Percentiles rank a stretch among this genome's conserved stretches.
Conservation (phyloP, 2,113 vertebrate species). For the Pseudorasbora parva region DNA sequence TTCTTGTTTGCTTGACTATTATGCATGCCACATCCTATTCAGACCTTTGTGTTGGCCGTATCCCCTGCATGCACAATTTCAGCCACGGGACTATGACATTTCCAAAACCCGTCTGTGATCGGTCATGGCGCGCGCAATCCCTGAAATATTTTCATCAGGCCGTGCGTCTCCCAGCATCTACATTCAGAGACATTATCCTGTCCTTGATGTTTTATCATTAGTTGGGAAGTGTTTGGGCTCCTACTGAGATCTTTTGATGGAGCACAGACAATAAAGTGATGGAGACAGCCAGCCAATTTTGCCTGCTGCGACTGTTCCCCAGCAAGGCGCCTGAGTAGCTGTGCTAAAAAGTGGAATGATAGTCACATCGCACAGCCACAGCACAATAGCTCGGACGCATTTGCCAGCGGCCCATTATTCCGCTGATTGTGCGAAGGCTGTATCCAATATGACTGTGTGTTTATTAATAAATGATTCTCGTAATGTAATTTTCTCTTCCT, state of each 20-base stretch:
- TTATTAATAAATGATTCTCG: conserved; percentile 44
- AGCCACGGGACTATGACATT: conserved; percentile 76
- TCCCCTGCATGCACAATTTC: conserved; percentile 78
- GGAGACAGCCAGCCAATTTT: conserved; percentile 80
- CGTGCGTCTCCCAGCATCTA: conserved; percentile 57
- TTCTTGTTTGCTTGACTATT: conserved; percentile 79
- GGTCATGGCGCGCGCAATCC: conserved; percentile 71
- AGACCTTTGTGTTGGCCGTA: conserved; percentile 74
- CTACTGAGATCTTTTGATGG: conserved; percentile 81
- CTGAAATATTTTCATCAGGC: conserved; percentile 71
- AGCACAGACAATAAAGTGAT: conserved; percentile 78
- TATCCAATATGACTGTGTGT: conserved; percentile 42
- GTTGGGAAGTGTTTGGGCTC: conserved; percentile 78
- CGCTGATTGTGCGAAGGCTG: conserved; percentile 2
- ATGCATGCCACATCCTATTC: conserved; percentile 80
- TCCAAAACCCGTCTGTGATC: conserved; percentile 74
- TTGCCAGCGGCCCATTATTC: conserved; percentile 26
- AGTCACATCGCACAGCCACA: conserved; percentile 37
- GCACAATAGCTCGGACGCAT: conserved; percentile 39
- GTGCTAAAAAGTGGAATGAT: conserved; percentile 43
- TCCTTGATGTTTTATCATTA: conserved; percentile 84
- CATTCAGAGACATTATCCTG: conserved; percentile 70
- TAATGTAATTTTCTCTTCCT: conserved; percentile 28
- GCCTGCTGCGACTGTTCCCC: conserved; percentile 73
- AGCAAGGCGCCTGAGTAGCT: conserved; percentile 73